Evolutionary conservation across 2,888 invertebrate species (phyloP).

Genomic region (Rhingia campestris): DNA sequence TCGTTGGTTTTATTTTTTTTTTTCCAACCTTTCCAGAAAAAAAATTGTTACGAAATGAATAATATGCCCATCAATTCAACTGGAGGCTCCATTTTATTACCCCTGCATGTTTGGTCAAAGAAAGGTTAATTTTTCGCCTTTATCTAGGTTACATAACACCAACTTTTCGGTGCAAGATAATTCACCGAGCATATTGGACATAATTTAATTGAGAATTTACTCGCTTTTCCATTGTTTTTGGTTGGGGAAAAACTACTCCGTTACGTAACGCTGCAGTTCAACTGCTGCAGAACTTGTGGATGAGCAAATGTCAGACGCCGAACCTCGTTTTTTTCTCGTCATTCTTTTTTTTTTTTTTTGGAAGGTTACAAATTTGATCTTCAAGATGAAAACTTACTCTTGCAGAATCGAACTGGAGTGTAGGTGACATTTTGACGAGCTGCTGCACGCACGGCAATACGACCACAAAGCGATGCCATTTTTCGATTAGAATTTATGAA

Average conservation of each 20-base stretch:
- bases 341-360: conserved; percentile 3
- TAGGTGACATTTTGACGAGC: conserved; percentile 86
- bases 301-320: conserved; percentile 63
- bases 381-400: conserved; percentile 85
- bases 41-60: conserved; percentile 34
- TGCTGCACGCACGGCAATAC: conserved; percentile 87
- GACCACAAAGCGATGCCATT: conserved; percentile 91
- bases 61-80: background rate
- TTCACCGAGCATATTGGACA: conserved; percentile 4
- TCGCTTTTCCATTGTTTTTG: conserved; percentile 19
- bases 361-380: conserved; percentile 18
- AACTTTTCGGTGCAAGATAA: background rate
- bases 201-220: conserved; percentile 3
- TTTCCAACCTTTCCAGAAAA: background rate
- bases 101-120: background rate
- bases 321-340: conserved; percentile 60
- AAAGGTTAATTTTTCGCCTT: conserved; percentile 47
- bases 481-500: conserved; percentile 77
- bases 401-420: conserved; percentile 86
- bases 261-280: conserved; percentile 55
- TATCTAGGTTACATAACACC: conserved; percentile 62
- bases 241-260: conserved; percentile 7
- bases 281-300: background rate
- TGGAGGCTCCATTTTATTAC: conserved; percentile 1
- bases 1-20: background rate